These are phyloP conservation scores for Littorina saxatilis DNA, from an alignment of 1,140 invertebrate genomes.

Conservation along the genomic window DNA sequence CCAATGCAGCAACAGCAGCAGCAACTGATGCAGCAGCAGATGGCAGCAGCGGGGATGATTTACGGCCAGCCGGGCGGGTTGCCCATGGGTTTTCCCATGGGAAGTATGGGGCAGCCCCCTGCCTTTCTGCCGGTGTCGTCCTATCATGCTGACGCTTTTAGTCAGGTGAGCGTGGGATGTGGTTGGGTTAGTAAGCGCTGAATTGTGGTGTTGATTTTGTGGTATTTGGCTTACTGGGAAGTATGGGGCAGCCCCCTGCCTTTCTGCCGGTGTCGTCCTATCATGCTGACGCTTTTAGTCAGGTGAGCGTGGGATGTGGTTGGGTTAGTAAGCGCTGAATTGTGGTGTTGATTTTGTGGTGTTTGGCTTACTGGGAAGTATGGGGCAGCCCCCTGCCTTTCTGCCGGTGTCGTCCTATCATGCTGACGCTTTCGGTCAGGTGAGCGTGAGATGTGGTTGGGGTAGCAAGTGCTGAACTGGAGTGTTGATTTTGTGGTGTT, in stretches of 20 bases:
- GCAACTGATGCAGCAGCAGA: constrained; percentile 33
- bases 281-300: constrained; percentile 20
- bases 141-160: constrained; percentile 26
- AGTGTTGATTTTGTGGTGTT: background rate
- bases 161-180: constrained; percentile 12
- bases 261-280: constrained; percentile 25
- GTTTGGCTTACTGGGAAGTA: background rate
- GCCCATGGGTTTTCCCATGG: background rate
- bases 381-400: constrained; percentile 19
- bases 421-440: constrained; percentile 27
- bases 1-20: background rate
- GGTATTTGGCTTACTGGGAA: background rate
- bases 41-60: constrained; percentile 14
- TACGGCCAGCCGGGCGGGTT: constrained; percentile 1
- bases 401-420: constrained; percentile 23
- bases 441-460: background rate
- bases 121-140: constrained; percentile 21
- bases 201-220: background rate
- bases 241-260: constrained; percentile 15
- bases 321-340: background rate
- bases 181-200: background rate
- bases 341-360: background rate
- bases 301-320: constrained; percentile 6
- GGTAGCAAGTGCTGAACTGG: background rate
- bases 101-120: constrained; percentile 4